phyloP scores from a whole-genome alignment of 2,797 vertebrate species.

The Phalanger gymnotis region DNA sequence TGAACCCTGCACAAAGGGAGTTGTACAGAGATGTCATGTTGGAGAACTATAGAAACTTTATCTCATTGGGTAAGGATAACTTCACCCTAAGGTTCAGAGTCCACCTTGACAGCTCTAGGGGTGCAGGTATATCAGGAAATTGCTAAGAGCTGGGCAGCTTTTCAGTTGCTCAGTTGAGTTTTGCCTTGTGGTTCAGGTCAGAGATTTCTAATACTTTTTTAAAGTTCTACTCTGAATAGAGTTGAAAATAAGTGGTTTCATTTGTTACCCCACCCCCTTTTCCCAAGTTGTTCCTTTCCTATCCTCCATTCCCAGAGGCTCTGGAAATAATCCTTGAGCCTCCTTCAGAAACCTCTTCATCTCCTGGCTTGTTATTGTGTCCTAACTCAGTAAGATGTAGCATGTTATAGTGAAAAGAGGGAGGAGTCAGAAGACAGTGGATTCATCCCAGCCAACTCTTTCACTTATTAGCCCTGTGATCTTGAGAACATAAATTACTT shows the following conservation, averaged over 20 bases:
- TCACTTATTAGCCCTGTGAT: slow-evolving; percentile 19
- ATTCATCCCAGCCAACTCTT: not conserved
- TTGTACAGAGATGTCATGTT: not conserved
- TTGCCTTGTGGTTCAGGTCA: not conserved
- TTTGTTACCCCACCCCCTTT: not conserved
- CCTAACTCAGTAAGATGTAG: not conserved
- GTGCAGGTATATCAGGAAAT: not conserved
- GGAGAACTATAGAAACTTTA: not conserved
- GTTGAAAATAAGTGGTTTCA: not conserved
- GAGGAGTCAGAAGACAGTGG: slow-evolving; percentile 1
- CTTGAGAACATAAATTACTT: not conserved
- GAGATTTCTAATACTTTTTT: not conserved
- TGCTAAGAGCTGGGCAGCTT: not conserved
- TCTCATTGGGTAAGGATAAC: not conserved
- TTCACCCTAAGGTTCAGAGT: not conserved
- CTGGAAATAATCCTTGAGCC: not conserved
- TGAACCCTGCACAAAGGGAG: not conserved
- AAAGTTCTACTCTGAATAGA: not conserved
- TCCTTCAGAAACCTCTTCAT: not conserved
- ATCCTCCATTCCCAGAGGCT: slow-evolving; percentile 9
- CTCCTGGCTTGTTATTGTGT: not conserved
- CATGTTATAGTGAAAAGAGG: not conserved
- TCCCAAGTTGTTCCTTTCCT: slow-evolving; percentile 7
- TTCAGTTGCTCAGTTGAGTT: not conserved
- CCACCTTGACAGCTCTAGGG: not conserved